These are phyloP conservation scores for Rhabdomys pumilio DNA, from an alignment of 2,797 vertebrate genomes.

Conservation along the genomic window DNA sequence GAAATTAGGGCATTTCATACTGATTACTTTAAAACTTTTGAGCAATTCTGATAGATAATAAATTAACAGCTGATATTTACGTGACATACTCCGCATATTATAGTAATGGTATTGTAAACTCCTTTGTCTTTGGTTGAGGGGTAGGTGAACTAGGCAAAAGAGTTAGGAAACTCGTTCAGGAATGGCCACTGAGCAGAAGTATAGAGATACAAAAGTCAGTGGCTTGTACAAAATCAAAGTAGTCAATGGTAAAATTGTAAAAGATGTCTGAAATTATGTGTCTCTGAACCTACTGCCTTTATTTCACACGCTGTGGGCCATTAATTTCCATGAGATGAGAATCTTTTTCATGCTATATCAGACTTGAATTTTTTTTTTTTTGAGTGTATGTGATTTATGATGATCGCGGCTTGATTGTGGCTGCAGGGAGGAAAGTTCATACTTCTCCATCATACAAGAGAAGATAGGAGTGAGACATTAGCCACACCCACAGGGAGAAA, in stretches of 20 bases:
- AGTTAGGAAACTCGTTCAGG: neutral
- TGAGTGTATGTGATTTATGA: neutral
- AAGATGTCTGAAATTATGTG: constrained; percentile 46
- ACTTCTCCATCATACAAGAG: neutral
- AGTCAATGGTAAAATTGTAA: constrained; percentile 54
- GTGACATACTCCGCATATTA: neutral
- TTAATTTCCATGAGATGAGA: constrained; percentile 37
- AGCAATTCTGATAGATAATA: neutral
- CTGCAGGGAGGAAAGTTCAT: constrained; percentile 35
- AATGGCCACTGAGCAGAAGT: neutral
- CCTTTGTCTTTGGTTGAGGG: neutral
- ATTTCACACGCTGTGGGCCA: neutral
- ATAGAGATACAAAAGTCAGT: neutral
- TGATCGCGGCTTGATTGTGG: constrained; percentile 28
- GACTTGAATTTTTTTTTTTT: neutral
- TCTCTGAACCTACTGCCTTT: neutral
- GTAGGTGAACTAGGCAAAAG: neutral
- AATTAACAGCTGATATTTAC: neutral
- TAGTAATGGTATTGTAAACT: neutral
- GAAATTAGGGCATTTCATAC: neutral
- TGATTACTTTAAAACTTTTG: constrained; percentile 19
- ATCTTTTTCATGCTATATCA: constrained; percentile 40
- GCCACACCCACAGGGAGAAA: neutral
- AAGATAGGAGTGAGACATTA: neutral
- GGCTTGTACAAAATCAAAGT: neutral